Percentiles rank a stretch among this genome's conserved stretches.
Conservation (phyloP, 2,113 vertebrate species). For the Merops nubicus region DNA sequence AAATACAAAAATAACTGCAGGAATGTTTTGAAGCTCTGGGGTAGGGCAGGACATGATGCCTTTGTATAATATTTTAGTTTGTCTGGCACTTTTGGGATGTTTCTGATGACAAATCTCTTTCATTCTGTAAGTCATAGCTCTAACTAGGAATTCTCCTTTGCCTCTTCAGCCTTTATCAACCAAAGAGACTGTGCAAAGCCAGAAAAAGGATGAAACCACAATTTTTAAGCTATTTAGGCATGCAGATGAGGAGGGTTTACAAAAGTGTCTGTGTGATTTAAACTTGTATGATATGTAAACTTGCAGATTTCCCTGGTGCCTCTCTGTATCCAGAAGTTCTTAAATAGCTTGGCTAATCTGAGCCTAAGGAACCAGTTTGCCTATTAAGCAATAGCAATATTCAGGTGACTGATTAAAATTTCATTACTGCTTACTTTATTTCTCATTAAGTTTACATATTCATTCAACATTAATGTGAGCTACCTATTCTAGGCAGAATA, state of each 20-base stretch:
- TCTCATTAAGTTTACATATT: conserved; percentile 1
- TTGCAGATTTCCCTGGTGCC: background rate
- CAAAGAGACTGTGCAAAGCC: background rate
- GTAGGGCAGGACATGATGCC: background rate
- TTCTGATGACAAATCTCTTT: background rate
- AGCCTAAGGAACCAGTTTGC: background rate
- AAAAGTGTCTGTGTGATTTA: background rate
- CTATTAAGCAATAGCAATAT: background rate
- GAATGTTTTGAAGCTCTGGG: background rate
- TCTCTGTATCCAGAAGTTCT: background rate
- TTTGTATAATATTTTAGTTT: background rate
- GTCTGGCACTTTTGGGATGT: background rate
- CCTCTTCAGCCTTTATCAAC: background rate
- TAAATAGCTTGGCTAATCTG: background rate
- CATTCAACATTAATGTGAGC: background rate
- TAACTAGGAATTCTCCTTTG: background rate
- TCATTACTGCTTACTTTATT: background rate
- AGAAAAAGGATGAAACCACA: background rate
- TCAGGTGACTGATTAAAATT: background rate
- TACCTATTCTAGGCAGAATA: background rate
- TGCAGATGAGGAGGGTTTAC: background rate
- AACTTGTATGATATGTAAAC: background rate
- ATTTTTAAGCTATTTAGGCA: background rate
- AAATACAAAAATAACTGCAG: background rate
- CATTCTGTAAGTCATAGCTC: background rate